Evolutionary conservation across 1,140 invertebrate genomes (phyloP), one percentile per base, ranked within the genome.

Genomic region (Macrobrachium nipponense): DNA sequence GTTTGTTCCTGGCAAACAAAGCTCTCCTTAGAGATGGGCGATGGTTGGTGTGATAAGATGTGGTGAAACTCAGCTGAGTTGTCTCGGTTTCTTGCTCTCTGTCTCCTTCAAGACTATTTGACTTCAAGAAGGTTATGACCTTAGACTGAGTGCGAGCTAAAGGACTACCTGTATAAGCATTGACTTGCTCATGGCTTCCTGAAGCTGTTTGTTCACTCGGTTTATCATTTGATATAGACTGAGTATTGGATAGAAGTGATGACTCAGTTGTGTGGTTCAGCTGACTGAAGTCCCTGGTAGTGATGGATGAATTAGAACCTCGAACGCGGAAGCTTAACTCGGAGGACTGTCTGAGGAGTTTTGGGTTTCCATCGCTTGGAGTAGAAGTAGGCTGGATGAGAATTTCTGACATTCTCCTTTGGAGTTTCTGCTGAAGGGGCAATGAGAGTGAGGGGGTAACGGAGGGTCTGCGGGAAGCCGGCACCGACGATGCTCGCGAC

Each of bases 401-500:
- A 43, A 89, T 88, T 61, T 89, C 89, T 17, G 89, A 89, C 87
- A 89, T 88, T 61, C 89, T 79, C 17, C 89, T 59, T 44, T 86
- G 83, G 17, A 89, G 84, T 51, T 82, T 80, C 43, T 79, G 80
- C 61, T 83, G 89, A 27, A 87, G 76, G 27, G 82, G 87, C 15
- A 86, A 66, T 15, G 87, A 86, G 68, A 86, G 61, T 59, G 82
- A 91, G 8, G 94, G 93, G 14, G 94, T 94, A 72, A 95, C 91
- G 2, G 95, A 95, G 3, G 95, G 95, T 82, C 95, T 91, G 75
- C 95, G 91, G 0, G 95, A 96, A 2, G 95, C 95, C 79, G 95
- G 95, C 2, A 93, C 94, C 62, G 94, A 95, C 8, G 95, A 95
- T 5, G 95, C 95, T 86, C 95, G 91, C 10, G 95, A 95, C 84